Evolutionary conservation across 1,140 invertebrate species (phyloP).

Genomic region (Drosophila funebris): DNA sequence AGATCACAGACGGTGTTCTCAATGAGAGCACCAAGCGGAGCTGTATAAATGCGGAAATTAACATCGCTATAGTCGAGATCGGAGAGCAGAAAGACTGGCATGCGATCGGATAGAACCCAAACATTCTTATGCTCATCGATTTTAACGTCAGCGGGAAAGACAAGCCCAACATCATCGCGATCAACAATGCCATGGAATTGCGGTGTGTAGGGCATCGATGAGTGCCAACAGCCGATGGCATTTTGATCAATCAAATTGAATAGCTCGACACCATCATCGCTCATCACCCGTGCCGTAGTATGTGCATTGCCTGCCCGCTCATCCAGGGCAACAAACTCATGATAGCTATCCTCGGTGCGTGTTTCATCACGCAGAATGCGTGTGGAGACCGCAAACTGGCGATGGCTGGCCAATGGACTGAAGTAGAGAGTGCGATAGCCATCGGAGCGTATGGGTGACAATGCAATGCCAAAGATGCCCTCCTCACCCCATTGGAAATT

Average conservation of each 20-base stretch:
- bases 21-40: constrained; percentile 87
- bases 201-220: constrained; percentile 86
- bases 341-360: constrained; percentile 88
- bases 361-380: constrained; percentile 88
- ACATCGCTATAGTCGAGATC: constrained; percentile 90
- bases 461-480: constrained; percentile 91
- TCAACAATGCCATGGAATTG: constrained; percentile 89
- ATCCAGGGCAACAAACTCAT: constrained; percentile 89
- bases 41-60: constrained; percentile 90
- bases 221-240: constrained; percentile 92
- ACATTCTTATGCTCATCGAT: constrained; percentile 87
- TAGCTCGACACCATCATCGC: constrained; percentile 89
- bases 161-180: constrained; percentile 89
- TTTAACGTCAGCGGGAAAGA: constrained; percentile 92
- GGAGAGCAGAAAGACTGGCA: constrained; percentile 90
- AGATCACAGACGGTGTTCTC: constrained; percentile 89
- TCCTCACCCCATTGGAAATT: constrained; percentile 93
- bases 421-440: constrained; percentile 90
- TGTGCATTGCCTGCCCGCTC: constrained; percentile 88
- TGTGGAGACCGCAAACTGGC: constrained; percentile 91
- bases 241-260: constrained; percentile 92
- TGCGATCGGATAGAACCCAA: constrained; percentile 92
- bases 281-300: constrained; percentile 89
- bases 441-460: constrained; percentile 87
- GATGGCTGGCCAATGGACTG: constrained; percentile 89